These are phyloP conservation scores for Hiodon tergisus DNA, from an alignment of 2,113 vertebrate species.

Conservation along the genomic window DNA sequence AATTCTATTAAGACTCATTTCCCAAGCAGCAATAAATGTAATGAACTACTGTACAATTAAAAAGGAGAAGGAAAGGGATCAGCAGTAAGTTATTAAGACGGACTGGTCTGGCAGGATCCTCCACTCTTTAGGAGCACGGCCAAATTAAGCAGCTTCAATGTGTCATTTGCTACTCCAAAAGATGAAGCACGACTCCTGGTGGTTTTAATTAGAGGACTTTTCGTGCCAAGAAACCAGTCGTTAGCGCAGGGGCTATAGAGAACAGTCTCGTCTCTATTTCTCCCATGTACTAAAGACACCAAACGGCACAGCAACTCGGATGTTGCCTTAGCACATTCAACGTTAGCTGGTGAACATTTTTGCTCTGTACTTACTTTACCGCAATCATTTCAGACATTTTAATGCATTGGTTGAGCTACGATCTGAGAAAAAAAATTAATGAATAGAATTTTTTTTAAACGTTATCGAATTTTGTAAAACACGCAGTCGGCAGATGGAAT, in stretches of 20 bases:
- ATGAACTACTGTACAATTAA: slow-evolving; percentile 37
- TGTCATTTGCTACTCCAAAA: slow-evolving; percentile 19
- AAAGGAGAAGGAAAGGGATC: slow-evolving; percentile 19
- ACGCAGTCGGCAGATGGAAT: too few species aligned
- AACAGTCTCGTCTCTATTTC: neutral
- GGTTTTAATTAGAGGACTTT: slow-evolving; percentile 33
- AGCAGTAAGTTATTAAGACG: slow-evolving; percentile 23
- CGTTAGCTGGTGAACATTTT: too few species aligned
- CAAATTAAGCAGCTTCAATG: slow-evolving; percentile 22
- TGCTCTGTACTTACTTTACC: too few species aligned
- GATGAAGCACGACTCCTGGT: slow-evolving; percentile 18
- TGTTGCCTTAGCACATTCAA: too few species aligned
- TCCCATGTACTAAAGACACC: neutral
- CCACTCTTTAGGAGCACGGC: slow-evolving; percentile 25
- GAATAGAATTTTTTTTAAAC: too few species aligned
- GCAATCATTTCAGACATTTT: too few species aligned
- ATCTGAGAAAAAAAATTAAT: too few species aligned
- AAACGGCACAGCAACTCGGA: neutral
- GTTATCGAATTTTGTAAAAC: too few species aligned
- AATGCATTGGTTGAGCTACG: too few species aligned
- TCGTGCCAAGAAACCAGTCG: slow-evolving; percentile 27
- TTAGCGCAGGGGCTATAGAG: slow-evolving; percentile 22
- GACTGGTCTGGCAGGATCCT: slow-evolving; percentile 21
- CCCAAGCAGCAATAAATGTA: slow-evolving; percentile 23
- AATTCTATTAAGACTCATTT: slow-evolving; percentile 24